A percentile compares a stretch with the other conserved stretches of the same genome.
phyloP scores from a whole-genome alignment of 1,140 invertebrate genomes.

The Drosophila suzukii region DNA sequence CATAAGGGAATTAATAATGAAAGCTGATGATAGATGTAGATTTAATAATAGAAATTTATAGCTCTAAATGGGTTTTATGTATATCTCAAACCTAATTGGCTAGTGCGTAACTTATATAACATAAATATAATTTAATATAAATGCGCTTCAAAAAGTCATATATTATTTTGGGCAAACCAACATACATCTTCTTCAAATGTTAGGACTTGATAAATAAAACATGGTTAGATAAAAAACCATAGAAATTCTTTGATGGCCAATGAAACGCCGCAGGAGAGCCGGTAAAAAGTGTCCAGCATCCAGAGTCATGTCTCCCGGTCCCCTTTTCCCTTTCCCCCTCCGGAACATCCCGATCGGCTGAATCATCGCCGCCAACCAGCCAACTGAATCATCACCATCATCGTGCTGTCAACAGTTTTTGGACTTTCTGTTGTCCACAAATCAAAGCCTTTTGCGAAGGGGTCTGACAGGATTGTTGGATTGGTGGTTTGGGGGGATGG shows the following conservation, averaged over 20 bases:
- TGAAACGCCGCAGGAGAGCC: background rate
- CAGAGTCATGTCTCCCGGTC: background rate
- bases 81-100: no score
- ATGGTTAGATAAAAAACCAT: no score
- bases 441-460: slow-evolving; percentile 51
- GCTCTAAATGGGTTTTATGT: no score
- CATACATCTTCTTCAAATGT: no score
- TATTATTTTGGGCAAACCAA: background rate
- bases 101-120: no score
- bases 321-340: no score
- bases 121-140: background rate
- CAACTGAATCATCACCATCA: slow-evolving; percentile 20
- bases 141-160: background rate
- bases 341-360: slow-evolving; percentile 14
- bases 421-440: slow-evolving; percentile 71
- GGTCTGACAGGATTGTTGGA: background rate
- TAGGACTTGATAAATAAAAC: no score
- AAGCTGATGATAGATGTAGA: background rate
- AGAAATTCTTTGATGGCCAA: background rate
- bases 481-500: background rate
- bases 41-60: no score
- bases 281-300: background rate
- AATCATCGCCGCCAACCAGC: slow-evolving; percentile 25
- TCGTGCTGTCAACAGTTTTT: slow-evolving; percentile 62
- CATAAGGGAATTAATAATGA: background rate